Evolutionary conservation across 2,888 invertebrate genomes (phyloP).

Genomic region (Troglohyphantes excavatus): DNA sequence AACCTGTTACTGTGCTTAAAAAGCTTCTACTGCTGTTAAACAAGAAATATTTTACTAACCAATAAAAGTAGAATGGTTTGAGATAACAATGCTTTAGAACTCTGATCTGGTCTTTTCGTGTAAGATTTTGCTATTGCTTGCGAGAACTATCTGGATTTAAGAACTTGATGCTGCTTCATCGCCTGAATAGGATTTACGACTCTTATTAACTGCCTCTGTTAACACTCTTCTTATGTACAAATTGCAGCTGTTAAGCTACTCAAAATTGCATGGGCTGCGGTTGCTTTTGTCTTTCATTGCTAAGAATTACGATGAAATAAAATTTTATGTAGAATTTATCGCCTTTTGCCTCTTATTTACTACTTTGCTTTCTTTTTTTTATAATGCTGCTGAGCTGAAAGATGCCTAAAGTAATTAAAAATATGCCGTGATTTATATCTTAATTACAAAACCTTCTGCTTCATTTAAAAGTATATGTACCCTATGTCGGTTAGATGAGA

Average conservation of each 20-base stretch:
- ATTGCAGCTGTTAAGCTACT: constrained; percentile 2
- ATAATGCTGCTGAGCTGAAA: too few relatives aligned
- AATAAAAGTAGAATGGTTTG: not conserved
- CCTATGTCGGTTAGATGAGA: too few relatives aligned
- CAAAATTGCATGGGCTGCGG: constrained; percentile 24
- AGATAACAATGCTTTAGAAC: not conserved
- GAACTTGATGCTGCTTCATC: not conserved
- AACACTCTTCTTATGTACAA: constrained; percentile 9
- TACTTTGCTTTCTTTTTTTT: too few relatives aligned
- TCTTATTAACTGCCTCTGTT: not conserved
- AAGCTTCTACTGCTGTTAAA: not conserved
- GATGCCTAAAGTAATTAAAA: too few relatives aligned
- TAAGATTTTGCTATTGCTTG: constrained; percentile 34
- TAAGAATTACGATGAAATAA: constrained; percentile 12
- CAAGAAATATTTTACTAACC: not conserved
- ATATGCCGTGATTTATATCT: too few relatives aligned
- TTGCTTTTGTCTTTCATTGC: constrained; percentile 32
- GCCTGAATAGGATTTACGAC: not conserved
- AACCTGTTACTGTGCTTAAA: not conserved
- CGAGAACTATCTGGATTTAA: not conserved
- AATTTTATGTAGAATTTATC: constrained; percentile 18
- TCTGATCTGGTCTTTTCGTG: not conserved
- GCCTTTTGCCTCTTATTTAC: not conserved
- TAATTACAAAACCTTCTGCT: too few relatives aligned
- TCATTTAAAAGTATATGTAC: too few relatives aligned